Evolutionary conservation across 1,140 invertebrate genomes (phyloP).

Genomic region (Eupristina koningsbergeri): DNA sequence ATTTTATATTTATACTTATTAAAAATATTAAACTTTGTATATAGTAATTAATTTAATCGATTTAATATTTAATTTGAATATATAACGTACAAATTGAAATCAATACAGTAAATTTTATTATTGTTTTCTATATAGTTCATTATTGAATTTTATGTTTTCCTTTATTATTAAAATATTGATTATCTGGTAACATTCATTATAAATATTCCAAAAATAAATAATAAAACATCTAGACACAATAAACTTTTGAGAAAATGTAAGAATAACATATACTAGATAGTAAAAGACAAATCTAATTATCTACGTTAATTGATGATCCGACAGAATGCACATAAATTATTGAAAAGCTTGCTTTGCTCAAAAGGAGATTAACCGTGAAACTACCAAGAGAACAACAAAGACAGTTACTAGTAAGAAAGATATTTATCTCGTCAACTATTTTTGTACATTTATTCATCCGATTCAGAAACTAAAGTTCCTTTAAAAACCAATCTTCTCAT

Average conservation of each 20-base stretch:
- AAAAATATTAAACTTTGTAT: too few species aligned
- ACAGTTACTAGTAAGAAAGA: neutral
- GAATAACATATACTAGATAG: conserved; percentile 25
- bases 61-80: neutral
- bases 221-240: neutral
- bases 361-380: conserved; percentile 4
- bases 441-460: neutral
- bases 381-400: neutral
- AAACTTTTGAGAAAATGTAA: neutral
- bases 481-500: neutral
- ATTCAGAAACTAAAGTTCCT: neutral
- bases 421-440: conserved; percentile 38
- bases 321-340: conserved; percentile 36
- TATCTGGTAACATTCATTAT: conserved; percentile 3
- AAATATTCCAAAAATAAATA: neutral
- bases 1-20: too few species aligned
- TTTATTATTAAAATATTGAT: neutral
- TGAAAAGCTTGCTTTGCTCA: conserved; percentile 37
- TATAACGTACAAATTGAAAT: conserved; percentile 4
- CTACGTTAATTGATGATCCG: conserved; percentile 33
- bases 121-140: neutral
- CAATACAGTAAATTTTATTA: neutral
- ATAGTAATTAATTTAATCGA: too few species aligned
- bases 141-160: conserved; percentile 4
- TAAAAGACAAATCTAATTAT: conserved; percentile 41